Base-by-base conservation (phyloP, 2,113 vertebrate genomes). In the Chaetura pelagica region DNA sequence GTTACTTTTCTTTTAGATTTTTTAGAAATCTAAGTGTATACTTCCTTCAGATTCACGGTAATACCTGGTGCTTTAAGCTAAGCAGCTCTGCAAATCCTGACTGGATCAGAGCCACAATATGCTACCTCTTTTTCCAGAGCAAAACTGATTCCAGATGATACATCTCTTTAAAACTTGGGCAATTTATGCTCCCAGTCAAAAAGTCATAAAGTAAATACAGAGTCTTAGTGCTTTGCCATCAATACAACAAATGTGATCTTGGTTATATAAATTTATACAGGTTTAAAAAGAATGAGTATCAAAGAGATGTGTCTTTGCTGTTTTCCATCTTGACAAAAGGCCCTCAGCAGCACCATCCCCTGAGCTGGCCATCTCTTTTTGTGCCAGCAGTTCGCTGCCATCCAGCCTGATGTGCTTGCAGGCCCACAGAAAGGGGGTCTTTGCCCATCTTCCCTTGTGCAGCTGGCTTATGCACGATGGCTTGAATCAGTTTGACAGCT, bases 181-280 rank as follows among this genome's bases (percentile, higher is more conserved):
- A 88, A 58, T 48, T 71, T 95, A 74, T 79, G 42, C n/a, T 86
- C 42, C 80, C 35, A 77, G 44, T 90, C 96, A 96, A 42, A 66
- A 69, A 91, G 35, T 93, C 66, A 44, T 68, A 64, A 68, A 27
- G 69, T 93, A 87, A 91, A 73, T 85, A 49, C n/a, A 61, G 79
- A 77, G 38, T 91, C 79, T 78, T n/a, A 59, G 74, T 94, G 67
- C 81, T 93, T 93, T 94, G 80, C 66, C 90, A 92, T 94, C 79
- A 95, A 80, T 87, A 73, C 84, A 96, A 81, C 57, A 84, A 81
- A 76, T 76, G 29, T 21, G 67, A 77, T 84, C 77, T 88, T 85
- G 90, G 59, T 89, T 85, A 64, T 91, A 95, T 68, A 96, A 94
- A 93, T 92, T 84, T 96, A 76, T 84, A 96, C 87, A 92, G 52